These are phyloP conservation scores for Spodoptera litura DNA, from an alignment of 1,140 invertebrate genomes.

Conservation along the genomic window DNA sequence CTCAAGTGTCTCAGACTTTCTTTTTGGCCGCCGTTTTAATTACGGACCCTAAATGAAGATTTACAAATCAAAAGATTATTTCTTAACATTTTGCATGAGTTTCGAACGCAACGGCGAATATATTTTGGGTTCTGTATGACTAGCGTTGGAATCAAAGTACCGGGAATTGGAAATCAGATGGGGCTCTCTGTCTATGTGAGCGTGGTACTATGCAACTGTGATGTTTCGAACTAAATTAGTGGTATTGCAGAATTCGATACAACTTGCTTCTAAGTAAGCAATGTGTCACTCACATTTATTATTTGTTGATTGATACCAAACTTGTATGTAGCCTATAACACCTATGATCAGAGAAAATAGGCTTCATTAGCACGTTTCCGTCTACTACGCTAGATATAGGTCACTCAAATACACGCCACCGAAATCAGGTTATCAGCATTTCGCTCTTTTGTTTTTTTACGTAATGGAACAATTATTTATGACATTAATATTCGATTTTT, in stretches of 20 bases:
- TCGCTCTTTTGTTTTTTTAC: too few relatives aligned
- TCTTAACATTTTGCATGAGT: conserved; percentile 7
- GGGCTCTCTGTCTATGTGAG: not conserved
- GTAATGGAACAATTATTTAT: too few relatives aligned
- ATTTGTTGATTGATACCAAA: too few relatives aligned
- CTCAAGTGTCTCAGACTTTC: conserved; percentile 43
- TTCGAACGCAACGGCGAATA: conserved; percentile 3
- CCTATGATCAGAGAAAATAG: too few relatives aligned
- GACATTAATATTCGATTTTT: too few relatives aligned
- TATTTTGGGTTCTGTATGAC: conserved; percentile 11
- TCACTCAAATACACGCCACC: too few relatives aligned
- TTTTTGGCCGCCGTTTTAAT: conserved; percentile 51
- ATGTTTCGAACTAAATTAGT: not conserved
- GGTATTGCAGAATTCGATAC: not conserved
- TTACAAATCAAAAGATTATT: conserved; percentile 48
- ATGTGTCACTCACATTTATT: not conserved
- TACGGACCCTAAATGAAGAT: conserved; percentile 44
- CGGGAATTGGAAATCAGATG: not conserved
- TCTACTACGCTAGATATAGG: too few relatives aligned
- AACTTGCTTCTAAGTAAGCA: not conserved
- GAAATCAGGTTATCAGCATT: too few relatives aligned
- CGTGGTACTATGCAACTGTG: not conserved
- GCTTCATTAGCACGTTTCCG: too few relatives aligned
- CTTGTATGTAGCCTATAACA: too few relatives aligned
- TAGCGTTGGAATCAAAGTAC: not conserved